phyloP scores from a whole-genome alignment of 1,140 invertebrate genomes.

The Archegozetes longisetosus region DNA sequence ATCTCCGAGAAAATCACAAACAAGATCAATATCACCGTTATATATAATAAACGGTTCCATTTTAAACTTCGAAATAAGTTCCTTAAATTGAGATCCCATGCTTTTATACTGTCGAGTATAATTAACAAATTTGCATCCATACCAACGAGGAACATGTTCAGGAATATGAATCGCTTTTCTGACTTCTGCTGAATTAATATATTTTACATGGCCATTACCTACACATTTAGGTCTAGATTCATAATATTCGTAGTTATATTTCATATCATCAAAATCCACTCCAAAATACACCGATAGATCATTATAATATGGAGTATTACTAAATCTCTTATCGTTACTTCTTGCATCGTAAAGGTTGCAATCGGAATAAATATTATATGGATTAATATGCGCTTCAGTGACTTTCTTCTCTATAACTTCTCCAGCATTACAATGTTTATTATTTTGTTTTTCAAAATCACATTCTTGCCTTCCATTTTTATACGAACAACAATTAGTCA shows the following conservation, averaged over 20 bases:
- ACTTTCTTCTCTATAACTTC: not conserved
- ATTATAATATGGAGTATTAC: not conserved
- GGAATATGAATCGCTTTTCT: not conserved
- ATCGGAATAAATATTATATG: not conserved
- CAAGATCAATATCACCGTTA: not conserved
- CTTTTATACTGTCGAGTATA: not conserved
- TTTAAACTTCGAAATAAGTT: not conserved
- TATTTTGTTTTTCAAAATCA: not conserved
- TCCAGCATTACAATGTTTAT: not conserved
- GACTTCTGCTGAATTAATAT: not conserved
- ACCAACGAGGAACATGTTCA: not conserved
- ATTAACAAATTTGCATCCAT: not conserved
- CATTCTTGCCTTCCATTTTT: not conserved
- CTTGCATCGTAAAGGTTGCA: no score
- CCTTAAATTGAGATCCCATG: not conserved
- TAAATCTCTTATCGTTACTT: not conserved
- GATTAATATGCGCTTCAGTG: not conserved
- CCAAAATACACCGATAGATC: not conserved
- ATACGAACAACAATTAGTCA: slow-evolving; percentile 4
- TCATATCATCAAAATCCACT: not conserved
- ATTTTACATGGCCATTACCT: not conserved
- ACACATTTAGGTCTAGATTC: not conserved
- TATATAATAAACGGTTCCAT: not conserved
- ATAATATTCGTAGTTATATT: not conserved
- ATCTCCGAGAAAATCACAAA: not conserved